Evolutionary conservation across 1,140 invertebrate species (phyloP), one percentile per base, ranked within the genome.

Genomic region (Kradibia gibbosae): DNA sequence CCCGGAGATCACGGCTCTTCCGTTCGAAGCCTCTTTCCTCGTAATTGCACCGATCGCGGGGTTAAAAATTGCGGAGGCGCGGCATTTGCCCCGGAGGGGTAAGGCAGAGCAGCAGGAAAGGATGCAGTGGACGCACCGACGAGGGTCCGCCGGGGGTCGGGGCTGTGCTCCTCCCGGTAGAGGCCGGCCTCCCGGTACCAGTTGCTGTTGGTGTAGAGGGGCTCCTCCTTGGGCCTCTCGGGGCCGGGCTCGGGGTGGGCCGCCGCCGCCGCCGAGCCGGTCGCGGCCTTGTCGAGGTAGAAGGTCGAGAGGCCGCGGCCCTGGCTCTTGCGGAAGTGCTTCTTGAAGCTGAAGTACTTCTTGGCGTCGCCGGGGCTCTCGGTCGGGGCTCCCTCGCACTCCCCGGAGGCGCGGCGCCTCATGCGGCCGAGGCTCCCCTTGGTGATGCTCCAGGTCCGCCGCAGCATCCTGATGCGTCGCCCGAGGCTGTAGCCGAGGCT

Each of bases 401-500:
- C 79, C 10, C 84, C 83, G n/a, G 85, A 86, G 0, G 88, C 86
- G 75, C 87, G 87, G 39, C 87, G 84, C 3, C 89, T 79, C 36
- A 91, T 91, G 0, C 88, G 85, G 10, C 89, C 88, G 0, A 91
- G 80, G 22, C 89, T 91, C 7, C 88, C 90, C 80, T 91, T 91
- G 28, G 90, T 91, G 42, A 91, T 89, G 77, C 89, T 91, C 89
- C 89, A 91, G 0, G 89, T 91, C 65, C 89, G 84, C 25, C 88
- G 83, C 0, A 91, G 76, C 81, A 91, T 89, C 60, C 90, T 90
- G 80, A 91, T 89, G 31, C 86, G 85, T 39, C 85, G 86, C 0
- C 88, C 88, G 3, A 91, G 76, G 25, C 85, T 89, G 31, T 90
- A 86, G 4, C 86, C 90, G 34, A 91, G 72, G 31, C 85, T 84